Evolutionary conservation across 2,888 invertebrate genomes (phyloP), one percentile per base, ranked within the genome.

Genomic region (Drosophila pegasa): DNA sequence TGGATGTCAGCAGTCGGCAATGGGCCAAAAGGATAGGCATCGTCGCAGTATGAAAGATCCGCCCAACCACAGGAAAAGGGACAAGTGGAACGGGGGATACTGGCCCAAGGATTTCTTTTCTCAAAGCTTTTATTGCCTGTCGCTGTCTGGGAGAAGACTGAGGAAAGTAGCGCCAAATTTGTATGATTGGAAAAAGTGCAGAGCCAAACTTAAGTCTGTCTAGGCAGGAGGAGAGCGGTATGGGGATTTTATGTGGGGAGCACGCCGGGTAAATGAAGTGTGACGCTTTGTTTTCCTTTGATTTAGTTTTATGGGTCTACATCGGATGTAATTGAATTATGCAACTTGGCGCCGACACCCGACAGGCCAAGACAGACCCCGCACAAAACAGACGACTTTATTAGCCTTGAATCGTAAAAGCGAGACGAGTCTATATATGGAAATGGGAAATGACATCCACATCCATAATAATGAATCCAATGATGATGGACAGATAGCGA

Each of bases 241-340:
- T 54, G 60, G 29, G 29, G 60, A 35, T 43, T 40, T 40, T 41
- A 48, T 52, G 33, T 50, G 56, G 57, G 57, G 64, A 58, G 61
- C 59, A 64, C 54, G 68, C 57, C 12, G 25, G 29, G 75, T 90
- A 90, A 90, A 90, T 90, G 90, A 90, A 90, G 90, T 87, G 86
- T 89, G 86, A 88, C 89, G 88, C 89, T 90, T 90, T 90, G 88
- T 90, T 89, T 90, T 90, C 85, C 89, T 89, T 90, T 90, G 90
- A 90, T 90, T 90, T 90, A 90, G 88, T 90, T 90, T 90, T 89
- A 90, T 90, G 90, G 81, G 90, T 90, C 90, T 90, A 86, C 90
- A 87, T 90, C 90, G 90, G 90, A 90, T 90, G 90, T 90, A 90
- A 90, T 90, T 90, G 90, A 90, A 90, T 90, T 90, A 90, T 90